These are phyloP conservation scores for Acrocephalus scirpaceus DNA, from an alignment of 2,797 vertebrate species.

Conservation along the genomic window DNA sequence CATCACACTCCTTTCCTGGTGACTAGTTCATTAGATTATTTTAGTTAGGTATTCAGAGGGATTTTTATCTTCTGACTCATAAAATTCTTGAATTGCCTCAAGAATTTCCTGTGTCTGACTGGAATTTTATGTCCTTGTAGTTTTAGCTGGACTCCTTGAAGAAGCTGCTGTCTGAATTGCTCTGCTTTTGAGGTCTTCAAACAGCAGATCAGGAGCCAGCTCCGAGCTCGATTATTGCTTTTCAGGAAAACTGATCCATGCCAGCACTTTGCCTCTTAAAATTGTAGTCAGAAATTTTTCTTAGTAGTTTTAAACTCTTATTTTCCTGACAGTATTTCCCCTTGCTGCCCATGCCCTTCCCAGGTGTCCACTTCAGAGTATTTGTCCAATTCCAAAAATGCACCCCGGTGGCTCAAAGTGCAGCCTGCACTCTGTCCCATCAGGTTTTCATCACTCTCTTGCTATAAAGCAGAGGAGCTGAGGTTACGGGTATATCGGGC, in stretches of 20 bases:
- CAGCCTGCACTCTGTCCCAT: slow-evolving; percentile 59
- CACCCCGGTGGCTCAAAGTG: slow-evolving; percentile 3
- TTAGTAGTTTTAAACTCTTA: slow-evolving; percentile 57
- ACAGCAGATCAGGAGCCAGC: slow-evolving; percentile 51
- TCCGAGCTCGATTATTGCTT: slow-evolving; percentile 68
- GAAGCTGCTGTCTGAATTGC: slow-evolving; percentile 69
- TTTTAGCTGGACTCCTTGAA: slow-evolving; percentile 75
- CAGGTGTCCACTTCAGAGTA: not conserved
- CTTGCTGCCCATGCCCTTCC: not conserved
- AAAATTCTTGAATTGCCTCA: slow-evolving; percentile 84
- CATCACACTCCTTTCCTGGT: slow-evolving; percentile 68
- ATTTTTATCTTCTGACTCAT: slow-evolving; percentile 86
- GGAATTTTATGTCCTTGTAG: slow-evolving; percentile 84
- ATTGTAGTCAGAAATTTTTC: slow-evolving; percentile 55
- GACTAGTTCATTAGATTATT: slow-evolving; percentile 81
- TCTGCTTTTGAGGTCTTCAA: slow-evolving; percentile 61
- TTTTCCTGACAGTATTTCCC: not conserved
- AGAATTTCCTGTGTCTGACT: slow-evolving; percentile 82
- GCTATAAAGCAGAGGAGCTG: slow-evolving; percentile 69
- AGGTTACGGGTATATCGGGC: slow-evolving; percentile 73
- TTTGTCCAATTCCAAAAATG: slow-evolving; percentile 32
- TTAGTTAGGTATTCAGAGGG: slow-evolving; percentile 76
- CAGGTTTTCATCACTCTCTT: slow-evolving; percentile 78
- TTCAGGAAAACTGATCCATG: slow-evolving; percentile 72
- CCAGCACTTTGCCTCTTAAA: slow-evolving; percentile 43